Evolutionary conservation across 37 sponge, comb jelly and placozoan species (phyloP), one percentile per base, ranked within the genome.

Genomic region (Geodia barretti): DNA sequence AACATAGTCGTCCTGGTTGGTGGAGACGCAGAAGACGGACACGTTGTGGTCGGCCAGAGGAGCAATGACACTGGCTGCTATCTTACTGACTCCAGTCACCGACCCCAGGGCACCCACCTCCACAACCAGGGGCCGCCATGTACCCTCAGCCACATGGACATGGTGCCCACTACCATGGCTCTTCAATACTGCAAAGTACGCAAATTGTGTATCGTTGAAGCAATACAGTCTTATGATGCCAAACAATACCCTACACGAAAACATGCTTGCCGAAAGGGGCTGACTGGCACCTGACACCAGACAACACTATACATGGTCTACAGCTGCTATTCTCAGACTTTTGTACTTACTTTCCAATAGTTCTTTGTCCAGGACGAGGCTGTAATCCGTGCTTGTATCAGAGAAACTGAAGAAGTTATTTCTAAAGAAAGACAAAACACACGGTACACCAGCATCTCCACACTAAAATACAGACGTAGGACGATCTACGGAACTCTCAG

Each of bases 341-440:
- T 47, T 47, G 14, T 47, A 76, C 89, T 62, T 42, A 88, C 89
- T 68, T 64, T 54, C 20, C 39, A 88, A 58, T 8, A 88, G 74
- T 38, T 83, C 84, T 25, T 39, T 37, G 63, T 88, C 89, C 58
- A 83, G 39, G 62, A 88, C 66, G 38, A 88, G 37, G 30, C 83
- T 82, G 62, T 71, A 88, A 43, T 88, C 84, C 0, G 72, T 68
- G 5, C 32, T 32, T 1, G 89, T 88, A 54, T 83, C 89, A 29
- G 89, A 82, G 61, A 83, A 88, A 64, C 83, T 88, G 79, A 83
- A 88, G 79, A 88, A 88, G 37, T 72, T 72, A 63, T 88, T 88
- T 39, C 89, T 88, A 39, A 21, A 62, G 7, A 72, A 5, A 60
- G 29, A 8, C n/a, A 60, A 2, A 30, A 2, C 0, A 76, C 1